Evolutionary conservation across 2,113 vertebrate species (phyloP), one percentile per base, ranked within the genome.

Genomic region (Rhabdornis inornatus): DNA sequence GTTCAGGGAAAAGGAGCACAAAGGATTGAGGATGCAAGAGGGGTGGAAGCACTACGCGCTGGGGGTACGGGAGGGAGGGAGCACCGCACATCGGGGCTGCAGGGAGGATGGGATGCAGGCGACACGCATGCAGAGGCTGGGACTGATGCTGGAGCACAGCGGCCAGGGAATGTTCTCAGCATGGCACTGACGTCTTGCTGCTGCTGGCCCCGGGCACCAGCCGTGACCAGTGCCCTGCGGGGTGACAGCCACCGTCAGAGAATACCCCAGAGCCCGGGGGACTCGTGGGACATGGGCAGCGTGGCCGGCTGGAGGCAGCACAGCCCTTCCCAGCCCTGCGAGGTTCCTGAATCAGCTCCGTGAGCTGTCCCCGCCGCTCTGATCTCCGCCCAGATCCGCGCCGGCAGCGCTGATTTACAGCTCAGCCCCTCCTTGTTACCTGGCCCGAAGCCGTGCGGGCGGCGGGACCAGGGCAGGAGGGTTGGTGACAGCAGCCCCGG

Each of bases 271-370:
- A 7, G 37, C 13, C 49, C 24, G 1, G 0, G 18, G 50, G 45
- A 9, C 42, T 63, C 2, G 0, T 9, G 77, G 56, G 56, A 44
- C 2, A 0, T 0, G 15, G 60, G 60, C 59, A 61, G 45, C 1
- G 1, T 15, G 53, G 35, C 15, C 8, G 0, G 28, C 47, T 57
- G 89, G 56, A 2, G 0, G 45, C 52, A 53, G 61, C 20, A 52
- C 31, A 44, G 25, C 37, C 28, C 42, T 63, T 39, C 33, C 87
- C 56, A 13, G 47, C 55, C 55, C 5, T 15, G 39, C 0, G 1
- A 75, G 53, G 24, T n/a, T 64, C 55, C 27, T 4, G 60, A 55
- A 74, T 15, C 45, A 61, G 69, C 17, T 19, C 14, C 4, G 4
- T 3, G 64, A 57, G 74, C 75, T 47, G 61, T 47, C 68, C 70